These are phyloP conservation scores for Tupaia chinensis DNA, from an alignment of 2,113 vertebrate species.

Conservation along the genomic window DNA sequence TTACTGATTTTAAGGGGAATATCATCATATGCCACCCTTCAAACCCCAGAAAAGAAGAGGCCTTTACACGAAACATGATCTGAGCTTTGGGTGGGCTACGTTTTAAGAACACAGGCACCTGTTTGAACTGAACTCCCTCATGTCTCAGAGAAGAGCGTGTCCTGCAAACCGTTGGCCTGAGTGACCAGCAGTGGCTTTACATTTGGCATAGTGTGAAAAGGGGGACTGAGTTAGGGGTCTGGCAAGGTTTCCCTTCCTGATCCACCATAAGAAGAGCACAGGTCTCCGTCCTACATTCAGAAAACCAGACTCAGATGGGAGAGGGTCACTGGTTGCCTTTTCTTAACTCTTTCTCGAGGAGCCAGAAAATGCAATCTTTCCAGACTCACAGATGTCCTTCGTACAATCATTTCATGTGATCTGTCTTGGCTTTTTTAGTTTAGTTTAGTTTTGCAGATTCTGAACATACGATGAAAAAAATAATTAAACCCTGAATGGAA, in stretches of 20 bases:
- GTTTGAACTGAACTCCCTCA: not conserved
- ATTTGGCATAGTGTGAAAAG: not conserved
- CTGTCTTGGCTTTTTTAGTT: not conserved
- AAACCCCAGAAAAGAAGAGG: not conserved
- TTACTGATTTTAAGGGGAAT: conserved; percentile 31
- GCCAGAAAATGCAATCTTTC: not conserved
- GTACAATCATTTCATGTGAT: not conserved
- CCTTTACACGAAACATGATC: not conserved
- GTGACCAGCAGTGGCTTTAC: not conserved
- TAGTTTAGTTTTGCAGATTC: conserved; percentile 39
- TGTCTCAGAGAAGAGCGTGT: not conserved
- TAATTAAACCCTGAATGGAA: conserved; percentile 5
- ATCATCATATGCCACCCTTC: not conserved
- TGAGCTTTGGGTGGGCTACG: not conserved
- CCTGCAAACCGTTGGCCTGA: not conserved
- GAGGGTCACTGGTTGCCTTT: not conserved
- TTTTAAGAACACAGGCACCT: not conserved
- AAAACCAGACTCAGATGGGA: not conserved
- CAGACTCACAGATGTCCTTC: not conserved
- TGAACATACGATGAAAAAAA: not conserved
- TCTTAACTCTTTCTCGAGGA: not conserved
- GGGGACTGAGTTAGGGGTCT: too few relatives aligned
- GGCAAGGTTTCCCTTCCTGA: not conserved
- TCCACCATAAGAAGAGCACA: not conserved
- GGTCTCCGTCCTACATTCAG: not conserved